Conservation (phyloP, 2,113 vertebrate genomes). For the Bothrops jararaca region DNA sequence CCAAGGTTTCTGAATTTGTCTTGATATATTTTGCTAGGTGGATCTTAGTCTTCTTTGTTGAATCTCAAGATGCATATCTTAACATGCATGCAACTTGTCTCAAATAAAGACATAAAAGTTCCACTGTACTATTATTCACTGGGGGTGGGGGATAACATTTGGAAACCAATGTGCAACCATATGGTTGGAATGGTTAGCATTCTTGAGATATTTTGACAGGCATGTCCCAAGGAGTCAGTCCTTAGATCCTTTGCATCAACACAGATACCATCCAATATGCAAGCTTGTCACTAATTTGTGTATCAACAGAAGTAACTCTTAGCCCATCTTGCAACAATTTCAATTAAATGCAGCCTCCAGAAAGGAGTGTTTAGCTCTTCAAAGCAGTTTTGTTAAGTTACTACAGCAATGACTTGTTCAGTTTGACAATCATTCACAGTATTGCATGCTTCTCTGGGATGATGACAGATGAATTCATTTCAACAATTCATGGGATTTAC, state of each 20-base stretch:
- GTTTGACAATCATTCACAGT: conserved; percentile 28
- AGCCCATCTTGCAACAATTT: background rate
- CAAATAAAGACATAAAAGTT: background rate
- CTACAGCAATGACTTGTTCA: conserved; percentile 11
- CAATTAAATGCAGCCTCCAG: conserved; percentile 1
- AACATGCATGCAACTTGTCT: conserved; percentile 8
- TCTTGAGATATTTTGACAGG: conserved; percentile 17
- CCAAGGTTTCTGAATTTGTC: conserved; percentile 3
- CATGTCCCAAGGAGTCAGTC: background rate
- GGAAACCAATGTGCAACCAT: conserved; percentile 9
- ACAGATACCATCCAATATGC: background rate
- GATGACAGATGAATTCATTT: conserved; percentile 18
- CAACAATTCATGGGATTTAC: background rate
- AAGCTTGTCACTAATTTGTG: background rate
- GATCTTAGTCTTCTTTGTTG: background rate
- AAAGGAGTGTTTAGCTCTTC: conserved; percentile 2
- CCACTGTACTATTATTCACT: background rate
- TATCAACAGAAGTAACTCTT: background rate
- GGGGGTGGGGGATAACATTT: background rate
- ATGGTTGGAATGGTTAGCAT: conserved; percentile 4
- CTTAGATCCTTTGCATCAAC: background rate
- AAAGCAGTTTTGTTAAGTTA: conserved; percentile 22
- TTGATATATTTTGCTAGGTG: background rate
- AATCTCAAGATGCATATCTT: background rate
- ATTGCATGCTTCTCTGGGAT: conserved; percentile 18